phyloP scores from a whole-genome alignment of 2,888 invertebrate genomes.

The Lissonota sp. region DNA sequence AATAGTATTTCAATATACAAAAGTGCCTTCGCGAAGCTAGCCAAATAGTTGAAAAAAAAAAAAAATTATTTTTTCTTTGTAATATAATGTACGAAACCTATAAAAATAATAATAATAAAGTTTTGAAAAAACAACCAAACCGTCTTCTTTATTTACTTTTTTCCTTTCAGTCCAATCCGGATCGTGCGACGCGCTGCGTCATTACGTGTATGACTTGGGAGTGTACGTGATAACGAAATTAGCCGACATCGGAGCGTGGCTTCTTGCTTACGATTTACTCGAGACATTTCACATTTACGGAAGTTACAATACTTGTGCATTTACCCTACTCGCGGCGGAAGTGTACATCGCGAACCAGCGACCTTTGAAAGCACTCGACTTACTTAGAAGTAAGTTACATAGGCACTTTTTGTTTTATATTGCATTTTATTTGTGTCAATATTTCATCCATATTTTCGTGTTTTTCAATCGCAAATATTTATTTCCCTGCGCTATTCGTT shows the following conservation, averaged over 20 bases:
- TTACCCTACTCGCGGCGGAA: conserved; percentile 73
- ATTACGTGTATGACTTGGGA: conserved; percentile 70
- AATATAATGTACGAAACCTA: conserved; percentile 45
- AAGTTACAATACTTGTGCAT: conserved; percentile 67
- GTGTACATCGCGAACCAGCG: conserved; percentile 77
- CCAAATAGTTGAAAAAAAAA: conserved; percentile 26
- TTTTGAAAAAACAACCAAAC: conserved; percentile 48
- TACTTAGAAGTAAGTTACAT: conserved; percentile 76
- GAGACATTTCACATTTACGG: conserved; percentile 67
- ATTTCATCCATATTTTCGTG: too few species aligned
- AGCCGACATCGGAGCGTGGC: conserved; percentile 72
- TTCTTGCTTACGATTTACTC: conserved; percentile 73
- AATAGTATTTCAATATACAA: conserved; percentile 11
- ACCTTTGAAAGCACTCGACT: conserved; percentile 72
- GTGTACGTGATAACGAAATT: conserved; percentile 71
- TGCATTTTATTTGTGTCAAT: too few species aligned
- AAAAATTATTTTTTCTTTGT: conserved; percentile 41
- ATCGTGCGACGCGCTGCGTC: conserved; percentile 51
- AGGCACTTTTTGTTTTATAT: too few species aligned
- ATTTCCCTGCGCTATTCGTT: too few species aligned
- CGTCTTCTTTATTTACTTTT: conserved; percentile 51
- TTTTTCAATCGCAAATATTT: too few species aligned
- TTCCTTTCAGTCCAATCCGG: conserved; percentile 74
- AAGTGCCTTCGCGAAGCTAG: conserved; percentile 5
- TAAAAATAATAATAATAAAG: conserved; percentile 53